Conservation (phyloP, 2,113 vertebrate species). For the Eretmochelys imbricata region DNA sequence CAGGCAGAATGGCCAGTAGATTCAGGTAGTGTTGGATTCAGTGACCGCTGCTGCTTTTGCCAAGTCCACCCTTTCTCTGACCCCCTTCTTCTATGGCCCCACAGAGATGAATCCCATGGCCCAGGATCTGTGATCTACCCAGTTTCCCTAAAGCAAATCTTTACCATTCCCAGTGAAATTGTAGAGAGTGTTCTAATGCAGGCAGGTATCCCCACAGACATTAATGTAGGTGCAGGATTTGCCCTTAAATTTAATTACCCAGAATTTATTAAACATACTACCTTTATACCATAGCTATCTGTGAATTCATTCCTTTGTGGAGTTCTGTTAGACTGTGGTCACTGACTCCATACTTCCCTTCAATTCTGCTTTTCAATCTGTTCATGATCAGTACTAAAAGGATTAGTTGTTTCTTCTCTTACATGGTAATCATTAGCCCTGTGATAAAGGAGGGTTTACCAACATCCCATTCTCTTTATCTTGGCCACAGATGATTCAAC, state of each 20-base stretch:
- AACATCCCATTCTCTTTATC: neutral
- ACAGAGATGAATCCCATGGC: neutral
- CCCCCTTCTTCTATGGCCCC: neutral
- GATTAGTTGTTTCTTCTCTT: neutral
- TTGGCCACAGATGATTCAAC: neutral
- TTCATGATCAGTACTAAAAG: neutral
- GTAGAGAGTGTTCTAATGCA: neutral
- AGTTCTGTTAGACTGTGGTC: neutral
- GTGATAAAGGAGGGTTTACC: neutral
- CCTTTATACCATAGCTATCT: neutral
- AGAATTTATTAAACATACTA: neutral
- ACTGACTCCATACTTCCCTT: neutral
- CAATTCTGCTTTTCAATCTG: neutral
- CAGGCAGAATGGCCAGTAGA: neutral
- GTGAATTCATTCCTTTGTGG: neutral
- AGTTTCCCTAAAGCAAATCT: neutral
- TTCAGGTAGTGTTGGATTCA: neutral
- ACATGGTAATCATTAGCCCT: neutral
- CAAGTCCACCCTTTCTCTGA: neutral
- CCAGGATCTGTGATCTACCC: neutral
- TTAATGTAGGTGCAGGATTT: neutral
- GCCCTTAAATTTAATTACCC: neutral
- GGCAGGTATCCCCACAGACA: neutral
- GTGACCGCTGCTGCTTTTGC: neutral
- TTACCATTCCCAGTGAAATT: neutral